phyloP scores from a whole-genome alignment of 2,888 invertebrate species.

The Choreutis nemorana region DNA sequence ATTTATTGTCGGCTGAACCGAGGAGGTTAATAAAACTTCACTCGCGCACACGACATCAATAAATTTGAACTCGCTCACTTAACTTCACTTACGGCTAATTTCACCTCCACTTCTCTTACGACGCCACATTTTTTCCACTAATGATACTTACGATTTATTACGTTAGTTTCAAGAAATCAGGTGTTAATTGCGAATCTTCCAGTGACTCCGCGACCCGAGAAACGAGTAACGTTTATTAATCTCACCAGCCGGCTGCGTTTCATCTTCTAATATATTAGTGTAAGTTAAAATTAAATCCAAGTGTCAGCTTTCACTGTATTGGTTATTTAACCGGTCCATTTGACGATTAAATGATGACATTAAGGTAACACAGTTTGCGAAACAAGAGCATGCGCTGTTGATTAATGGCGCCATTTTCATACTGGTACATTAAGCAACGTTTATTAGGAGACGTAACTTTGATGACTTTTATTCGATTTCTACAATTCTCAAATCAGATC shows the following conservation, averaged over 20 bases:
- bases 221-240: too few species aligned
- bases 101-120: constrained; percentile 17
- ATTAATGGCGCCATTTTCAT: constrained; percentile 15
- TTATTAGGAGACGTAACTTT: background rate
- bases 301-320: constrained; percentile 23
- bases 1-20: too few species aligned
- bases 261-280: too few species aligned
- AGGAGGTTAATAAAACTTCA: too few species aligned
- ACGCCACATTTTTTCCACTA: constrained; percentile 25
- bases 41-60: constrained; percentile 18
- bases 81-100: constrained; percentile 31
- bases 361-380: constrained; percentile 21
- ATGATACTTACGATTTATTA: constrained; percentile 36
- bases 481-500: too few species aligned
- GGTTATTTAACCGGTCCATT: constrained; percentile 18
- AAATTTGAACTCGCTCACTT: constrained; percentile 21
- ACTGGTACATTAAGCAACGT: constrained; percentile 11
- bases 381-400: constrained; percentile 17
- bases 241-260: too few species aligned
- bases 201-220: too few species aligned
- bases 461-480: too few species aligned
- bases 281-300: constrained; percentile 24
- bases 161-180: constrained; percentile 18
- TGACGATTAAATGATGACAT: constrained; percentile 31
- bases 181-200: constrained; percentile 12